These are phyloP conservation scores for Drosophila bipectinata DNA, from an alignment of 1,140 invertebrate genomes.

Conservation along the genomic window DNA sequence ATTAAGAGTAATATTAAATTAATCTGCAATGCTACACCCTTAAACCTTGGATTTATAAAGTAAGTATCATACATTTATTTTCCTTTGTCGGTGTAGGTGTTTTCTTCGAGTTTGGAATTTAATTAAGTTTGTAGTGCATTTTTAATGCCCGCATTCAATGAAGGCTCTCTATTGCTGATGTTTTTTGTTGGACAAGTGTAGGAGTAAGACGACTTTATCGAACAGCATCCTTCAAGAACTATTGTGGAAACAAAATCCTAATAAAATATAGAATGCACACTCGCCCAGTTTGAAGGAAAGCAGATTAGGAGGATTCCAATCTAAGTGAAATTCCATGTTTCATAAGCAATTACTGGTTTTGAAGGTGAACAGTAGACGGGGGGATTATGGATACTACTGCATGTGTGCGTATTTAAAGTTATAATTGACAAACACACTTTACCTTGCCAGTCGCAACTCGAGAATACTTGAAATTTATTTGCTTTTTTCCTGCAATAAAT, in stretches of 20 bases:
- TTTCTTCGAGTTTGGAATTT: conserved; percentile 32
- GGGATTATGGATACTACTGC: not conserved
- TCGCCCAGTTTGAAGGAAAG: not conserved
- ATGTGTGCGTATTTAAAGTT: conserved; percentile 8
- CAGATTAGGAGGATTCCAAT: conserved; percentile 33
- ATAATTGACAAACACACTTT: conserved; percentile 30
- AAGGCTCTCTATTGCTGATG: no score
- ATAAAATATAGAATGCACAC: conserved; percentile 17
- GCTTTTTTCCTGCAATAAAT: conserved; percentile 33
- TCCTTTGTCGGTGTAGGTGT: conserved; percentile 4
- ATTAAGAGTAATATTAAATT: no score
- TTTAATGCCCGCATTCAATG: conserved; percentile 29
- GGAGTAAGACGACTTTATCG: not conserved
- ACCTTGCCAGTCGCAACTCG: not conserved
- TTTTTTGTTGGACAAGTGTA: no score
- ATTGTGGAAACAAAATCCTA: conserved; percentile 8
- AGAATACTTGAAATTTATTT: conserved; percentile 33
- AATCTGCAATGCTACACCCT: no score
- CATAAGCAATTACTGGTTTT: conserved; percentile 19
- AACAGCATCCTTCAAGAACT: conserved; percentile 28
- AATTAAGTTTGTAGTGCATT: conserved; percentile 41
- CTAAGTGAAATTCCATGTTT: conserved; percentile 61
- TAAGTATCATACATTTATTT: not conserved
- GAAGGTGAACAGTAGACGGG: not conserved
- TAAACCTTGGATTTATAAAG: no score